Evolutionary conservation across 2,113 vertebrate species (phyloP).

Genomic region (Zosterops hypoxanthus): DNA sequence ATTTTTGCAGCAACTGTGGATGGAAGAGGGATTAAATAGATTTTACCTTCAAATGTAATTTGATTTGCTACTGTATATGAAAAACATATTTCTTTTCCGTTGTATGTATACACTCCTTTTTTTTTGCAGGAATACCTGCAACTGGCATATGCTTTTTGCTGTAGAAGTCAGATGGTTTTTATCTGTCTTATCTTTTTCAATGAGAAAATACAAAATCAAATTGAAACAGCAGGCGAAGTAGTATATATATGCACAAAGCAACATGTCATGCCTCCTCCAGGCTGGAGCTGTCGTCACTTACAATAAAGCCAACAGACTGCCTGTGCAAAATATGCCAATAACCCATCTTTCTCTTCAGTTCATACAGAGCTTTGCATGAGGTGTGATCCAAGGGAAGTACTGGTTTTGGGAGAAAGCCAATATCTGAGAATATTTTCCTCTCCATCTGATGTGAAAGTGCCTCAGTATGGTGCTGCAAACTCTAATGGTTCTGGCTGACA

Average conservation of each 20-base stretch:
- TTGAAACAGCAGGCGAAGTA: conserved; percentile 28
- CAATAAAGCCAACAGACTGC: conserved; percentile 24
- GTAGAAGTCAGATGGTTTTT: background rate
- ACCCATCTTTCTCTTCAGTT: conserved; percentile 19
- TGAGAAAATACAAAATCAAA: conserved; percentile 22
- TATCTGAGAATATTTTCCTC: conserved; percentile 51
- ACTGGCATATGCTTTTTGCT: background rate
- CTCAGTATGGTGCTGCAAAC: conserved; percentile 11
- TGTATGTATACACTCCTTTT: background rate
- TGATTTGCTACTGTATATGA: background rate
- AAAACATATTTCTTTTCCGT: accelerated
- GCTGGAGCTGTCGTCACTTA: background rate
- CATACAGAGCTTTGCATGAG: conserved; percentile 4
- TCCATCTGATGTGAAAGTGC: conserved; percentile 21
- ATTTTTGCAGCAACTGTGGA: background rate
- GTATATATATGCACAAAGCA: conserved; percentile 4
- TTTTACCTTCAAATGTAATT: background rate
- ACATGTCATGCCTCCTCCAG: background rate
- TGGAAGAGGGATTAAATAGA: background rate
- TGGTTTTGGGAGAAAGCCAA: background rate
- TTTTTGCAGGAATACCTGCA: background rate
- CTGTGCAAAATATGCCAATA: conserved; percentile 5
- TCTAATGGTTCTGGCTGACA: background rate
- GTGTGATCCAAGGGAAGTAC: conserved; percentile 21
- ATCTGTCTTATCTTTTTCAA: conserved; percentile 8